Conservation (phyloP, 2,888 invertebrate genomes). For the Conistra vaccinii region DNA sequence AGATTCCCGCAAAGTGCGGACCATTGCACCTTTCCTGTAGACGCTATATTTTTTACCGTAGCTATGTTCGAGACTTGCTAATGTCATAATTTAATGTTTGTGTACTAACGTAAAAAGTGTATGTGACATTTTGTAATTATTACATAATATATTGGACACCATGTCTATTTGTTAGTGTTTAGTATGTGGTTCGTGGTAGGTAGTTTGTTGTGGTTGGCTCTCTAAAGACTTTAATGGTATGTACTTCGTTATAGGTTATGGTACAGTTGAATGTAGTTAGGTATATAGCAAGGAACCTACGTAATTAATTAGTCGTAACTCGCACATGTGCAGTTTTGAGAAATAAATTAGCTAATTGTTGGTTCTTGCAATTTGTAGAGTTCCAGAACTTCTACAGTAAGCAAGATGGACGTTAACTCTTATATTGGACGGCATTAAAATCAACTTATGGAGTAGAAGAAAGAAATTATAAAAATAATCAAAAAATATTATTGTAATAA, state of each 20-base stretch:
- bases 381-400: neutral
- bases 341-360: neutral
- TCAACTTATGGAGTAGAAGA: neutral
- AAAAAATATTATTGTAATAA: neutral
- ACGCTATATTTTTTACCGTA: slow-evolving; percentile 34
- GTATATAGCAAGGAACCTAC: neutral
- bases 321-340: neutral
- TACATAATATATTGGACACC: neutral
- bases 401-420: neutral
- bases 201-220: slow-evolving; percentile 38
- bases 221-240: slow-evolving; percentile 15
- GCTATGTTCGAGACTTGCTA: slow-evolving; percentile 32
- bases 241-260: slow-evolving; percentile 12
- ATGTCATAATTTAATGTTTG: slow-evolving; percentile 54
- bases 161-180: slow-evolving; percentile 37
- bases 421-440: neutral
- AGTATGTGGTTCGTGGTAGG: slow-evolving; percentile 3
- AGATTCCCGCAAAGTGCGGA: slow-evolving; percentile 37
- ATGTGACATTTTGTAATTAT: slow-evolving; percentile 54
- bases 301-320: slow-evolving; percentile 18
- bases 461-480: too few relatives aligned
- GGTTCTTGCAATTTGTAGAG: neutral
- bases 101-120: slow-evolving; percentile 18
- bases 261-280: neutral
- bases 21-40: slow-evolving; percentile 29